Evolutionary conservation across 2,797 vertebrate species (phyloP), one percentile per base, ranked within the genome.

Genomic region (Agapornis canus): DNA sequence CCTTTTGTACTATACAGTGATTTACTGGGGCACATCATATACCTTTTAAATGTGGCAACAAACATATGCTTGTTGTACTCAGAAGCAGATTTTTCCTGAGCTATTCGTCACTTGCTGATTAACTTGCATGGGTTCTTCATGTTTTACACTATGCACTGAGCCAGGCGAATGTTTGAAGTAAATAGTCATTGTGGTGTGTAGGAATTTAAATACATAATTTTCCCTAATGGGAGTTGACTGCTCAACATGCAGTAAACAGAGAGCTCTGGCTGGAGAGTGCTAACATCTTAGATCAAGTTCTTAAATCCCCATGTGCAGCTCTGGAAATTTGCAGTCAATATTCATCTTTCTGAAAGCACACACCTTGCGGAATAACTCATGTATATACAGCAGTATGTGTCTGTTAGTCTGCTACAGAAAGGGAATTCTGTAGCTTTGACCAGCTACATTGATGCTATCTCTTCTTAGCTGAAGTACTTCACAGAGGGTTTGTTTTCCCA

Each of bases 181-280:
- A 86, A 48, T n/a, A 90, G 42, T 37, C 23, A 51, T 32, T 87
- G 72, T 76, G 32, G 70, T 40, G 70, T 79, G 69, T 60, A 80
- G 92, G 82, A 92, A 95, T 95, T 94, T 57, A 95, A 91, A 81
- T 57, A 43, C 10, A 48, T 35, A 27, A 39, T 86, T 90, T 92
- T 57, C 11, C 43, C 56, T 88, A 52, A 71, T 43, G 69, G 73
- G 70, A 94, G 54, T 26, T 85, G 81, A n/a, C 19, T 84, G 56
- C 75, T 87, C 72, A 66, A 13, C 35, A 5, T 76, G 31, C 59
- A 83, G 43, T 56, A 65, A 79, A 73, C 15, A 15, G 29, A 8
- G 42, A 40, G 40, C 69, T 91, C n/a, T 49, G 66, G 17, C 63
- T 84, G 66, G 43, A 82, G 59, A 71, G 59, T 51, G 42, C 47